Evolutionary conservation across 2,797 vertebrate species (phyloP).

Genomic region (Gastrophryne carolinensis): DNA sequence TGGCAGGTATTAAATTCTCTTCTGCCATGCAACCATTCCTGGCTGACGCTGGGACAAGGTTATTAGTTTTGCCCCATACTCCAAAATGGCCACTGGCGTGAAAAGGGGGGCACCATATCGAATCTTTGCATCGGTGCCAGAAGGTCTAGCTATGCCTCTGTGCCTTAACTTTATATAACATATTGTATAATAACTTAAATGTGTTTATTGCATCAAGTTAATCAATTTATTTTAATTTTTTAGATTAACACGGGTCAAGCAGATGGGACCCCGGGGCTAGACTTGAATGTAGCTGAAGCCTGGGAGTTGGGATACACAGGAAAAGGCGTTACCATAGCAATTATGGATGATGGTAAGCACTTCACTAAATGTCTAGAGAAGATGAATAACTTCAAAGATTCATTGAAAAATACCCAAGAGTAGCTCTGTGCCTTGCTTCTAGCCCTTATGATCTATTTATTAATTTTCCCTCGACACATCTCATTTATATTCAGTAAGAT

Average conservation of each 20-base stretch:
- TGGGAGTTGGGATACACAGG: constrained; percentile 97
- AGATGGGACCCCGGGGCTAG: constrained; percentile 95
- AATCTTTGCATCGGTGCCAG: too few relatives aligned
- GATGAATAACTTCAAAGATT: neutral
- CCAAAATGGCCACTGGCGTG: too few relatives aligned
- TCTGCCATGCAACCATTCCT: too few relatives aligned
- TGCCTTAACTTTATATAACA: too few relatives aligned
- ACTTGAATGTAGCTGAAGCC: constrained; percentile 98
- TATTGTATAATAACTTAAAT: too few relatives aligned
- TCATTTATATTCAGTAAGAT: too few relatives aligned
- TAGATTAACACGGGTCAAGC: constrained; percentile 99
- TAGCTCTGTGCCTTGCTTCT: neutral
- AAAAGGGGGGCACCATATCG: too few relatives aligned
- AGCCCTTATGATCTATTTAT: neutral
- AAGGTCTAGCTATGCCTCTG: too few relatives aligned
- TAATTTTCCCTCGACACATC: neutral
- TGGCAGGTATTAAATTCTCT: too few relatives aligned
- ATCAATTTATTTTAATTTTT: constrained; percentile 45
- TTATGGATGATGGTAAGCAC: constrained; percentile 96
- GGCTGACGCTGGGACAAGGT: too few relatives aligned
- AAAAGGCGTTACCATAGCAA: constrained; percentile 95
- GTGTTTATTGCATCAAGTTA: too few relatives aligned
- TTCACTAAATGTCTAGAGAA: neutral
- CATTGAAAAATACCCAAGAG: neutral
- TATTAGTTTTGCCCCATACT: too few relatives aligned